Conservation (phyloP, 2,888 invertebrate species). For the Fragum sueziense region DNA sequence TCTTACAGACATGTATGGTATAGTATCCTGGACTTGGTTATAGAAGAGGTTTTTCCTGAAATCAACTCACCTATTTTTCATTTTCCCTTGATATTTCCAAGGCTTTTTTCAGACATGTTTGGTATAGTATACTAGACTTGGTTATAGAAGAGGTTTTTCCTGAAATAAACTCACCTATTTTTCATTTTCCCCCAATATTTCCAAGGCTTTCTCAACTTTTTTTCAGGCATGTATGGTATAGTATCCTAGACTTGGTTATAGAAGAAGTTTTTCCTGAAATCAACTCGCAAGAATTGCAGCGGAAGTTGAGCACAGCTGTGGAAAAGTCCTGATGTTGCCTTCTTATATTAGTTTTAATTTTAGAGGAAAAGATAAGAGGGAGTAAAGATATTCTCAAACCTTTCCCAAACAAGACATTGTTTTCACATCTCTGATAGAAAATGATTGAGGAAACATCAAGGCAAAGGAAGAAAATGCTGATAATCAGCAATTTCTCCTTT, state of each 20-base stretch:
- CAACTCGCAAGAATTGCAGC: constrained; percentile 60
- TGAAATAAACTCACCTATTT: constrained; percentile 64
- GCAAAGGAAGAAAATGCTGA: too few relatives aligned
- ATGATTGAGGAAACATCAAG: too few relatives aligned
- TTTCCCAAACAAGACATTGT: too few relatives aligned
- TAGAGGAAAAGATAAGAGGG: too few relatives aligned
- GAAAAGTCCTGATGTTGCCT: background rate
- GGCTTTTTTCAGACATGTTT: constrained; percentile 74
- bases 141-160: constrained; percentile 72
- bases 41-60: constrained; percentile 73
- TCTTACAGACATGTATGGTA: constrained; percentile 74
- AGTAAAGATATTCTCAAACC: too few relatives aligned
- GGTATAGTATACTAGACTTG: constrained; percentile 70
- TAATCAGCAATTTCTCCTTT: too few relatives aligned
- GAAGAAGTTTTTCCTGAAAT: constrained; percentile 73
- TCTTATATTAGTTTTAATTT: background rate
- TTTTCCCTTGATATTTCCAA: too few relatives aligned
- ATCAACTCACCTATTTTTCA: constrained; percentile 58
- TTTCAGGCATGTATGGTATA: constrained; percentile 74
- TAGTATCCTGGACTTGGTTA: constrained; percentile 67
- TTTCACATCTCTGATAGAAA: too few relatives aligned
- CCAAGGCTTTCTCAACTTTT: too few relatives aligned
- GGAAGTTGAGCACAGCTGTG: constrained; percentile 46
- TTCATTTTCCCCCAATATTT: too few relatives aligned
- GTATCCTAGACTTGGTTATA: constrained; percentile 67